phyloP scores from a whole-genome alignment of 2,113 vertebrate species.

The Chrysemys picta region DNA sequence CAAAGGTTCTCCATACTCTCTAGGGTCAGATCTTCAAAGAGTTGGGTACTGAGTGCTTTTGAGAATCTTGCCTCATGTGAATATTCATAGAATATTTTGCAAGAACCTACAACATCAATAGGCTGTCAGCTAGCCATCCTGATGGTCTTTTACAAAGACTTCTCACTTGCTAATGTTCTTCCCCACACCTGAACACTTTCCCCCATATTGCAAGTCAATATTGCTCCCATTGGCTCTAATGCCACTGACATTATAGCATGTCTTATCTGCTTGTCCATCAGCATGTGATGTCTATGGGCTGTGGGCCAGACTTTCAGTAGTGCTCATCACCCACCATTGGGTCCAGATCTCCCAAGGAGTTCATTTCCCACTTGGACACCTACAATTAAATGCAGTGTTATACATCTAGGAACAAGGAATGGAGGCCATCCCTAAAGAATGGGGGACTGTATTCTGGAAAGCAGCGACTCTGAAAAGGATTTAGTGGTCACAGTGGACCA shows the following conservation, averaged over 20 bases:
- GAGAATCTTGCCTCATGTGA: not conserved
- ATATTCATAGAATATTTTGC: not conserved
- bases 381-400: not conserved
- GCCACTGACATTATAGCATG: not conserved
- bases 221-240: not conserved
- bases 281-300: not conserved
- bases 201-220: not conserved
- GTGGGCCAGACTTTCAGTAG: rapidly evolving
- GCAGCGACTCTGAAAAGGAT: not conserved
- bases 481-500: not conserved
- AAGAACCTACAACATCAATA: not conserved
- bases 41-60: not conserved
- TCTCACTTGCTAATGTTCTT: not conserved
- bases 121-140: not conserved
- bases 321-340: not conserved
- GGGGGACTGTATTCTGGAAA: not conserved
- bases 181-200: not conserved
- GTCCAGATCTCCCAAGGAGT: not conserved
- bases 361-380: not conserved
- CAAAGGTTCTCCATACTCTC: rapidly evolving
- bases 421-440: not conserved
- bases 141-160: not conserved
- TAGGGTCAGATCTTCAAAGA: not conserved
- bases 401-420: not conserved
- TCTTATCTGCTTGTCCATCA: not conserved